Evolutionary conservation across 2,888 invertebrate genomes (phyloP).

Genomic region (Muscina levida): DNA sequence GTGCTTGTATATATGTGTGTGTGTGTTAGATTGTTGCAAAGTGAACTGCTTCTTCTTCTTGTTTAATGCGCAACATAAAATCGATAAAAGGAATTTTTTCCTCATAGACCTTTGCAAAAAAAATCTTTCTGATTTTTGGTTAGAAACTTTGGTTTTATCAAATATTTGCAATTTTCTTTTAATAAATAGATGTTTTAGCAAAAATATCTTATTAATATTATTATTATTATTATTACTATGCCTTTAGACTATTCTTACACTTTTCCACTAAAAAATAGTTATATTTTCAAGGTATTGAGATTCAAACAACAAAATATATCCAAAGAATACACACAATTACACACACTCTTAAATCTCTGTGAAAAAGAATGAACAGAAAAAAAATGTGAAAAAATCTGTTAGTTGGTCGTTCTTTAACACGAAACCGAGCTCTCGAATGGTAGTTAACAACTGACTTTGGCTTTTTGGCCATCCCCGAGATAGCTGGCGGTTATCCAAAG

Average conservation of each 20-base stretch:
- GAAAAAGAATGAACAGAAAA: slow-evolving; percentile 11
- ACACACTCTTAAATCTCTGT: not conserved
- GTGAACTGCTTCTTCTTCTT: not conserved
- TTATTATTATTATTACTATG: no score
- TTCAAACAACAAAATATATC: not conserved
- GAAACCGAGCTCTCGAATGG: slow-evolving; percentile 65
- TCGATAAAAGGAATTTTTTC: slow-evolving; percentile 68
- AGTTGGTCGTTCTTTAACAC: slow-evolving; percentile 13
- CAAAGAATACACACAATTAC: not conserved
- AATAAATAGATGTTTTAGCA: slow-evolving; percentile 30
- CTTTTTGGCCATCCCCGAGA: slow-evolving; percentile 57
- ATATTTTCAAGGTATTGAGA: not conserved
- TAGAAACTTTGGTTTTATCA: not conserved
- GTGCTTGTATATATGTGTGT: no score
- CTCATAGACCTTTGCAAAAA: slow-evolving; percentile 62
- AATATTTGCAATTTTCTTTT: slow-evolving; percentile 58
- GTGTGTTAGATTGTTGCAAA: no score
- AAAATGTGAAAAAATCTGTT: slow-evolving; percentile 21
- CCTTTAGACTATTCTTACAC: not conserved
- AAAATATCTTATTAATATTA: slow-evolving; percentile 35
- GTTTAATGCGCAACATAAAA: slow-evolving; percentile 65
- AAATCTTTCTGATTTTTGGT: slow-evolving; percentile 58
- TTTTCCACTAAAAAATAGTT: not conserved
- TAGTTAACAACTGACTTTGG: slow-evolving; percentile 62
- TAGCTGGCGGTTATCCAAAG: not conserved